phyloP scores from a whole-genome alignment of 2,113 vertebrate genomes.

The Eolophus roseicapilla region DNA sequence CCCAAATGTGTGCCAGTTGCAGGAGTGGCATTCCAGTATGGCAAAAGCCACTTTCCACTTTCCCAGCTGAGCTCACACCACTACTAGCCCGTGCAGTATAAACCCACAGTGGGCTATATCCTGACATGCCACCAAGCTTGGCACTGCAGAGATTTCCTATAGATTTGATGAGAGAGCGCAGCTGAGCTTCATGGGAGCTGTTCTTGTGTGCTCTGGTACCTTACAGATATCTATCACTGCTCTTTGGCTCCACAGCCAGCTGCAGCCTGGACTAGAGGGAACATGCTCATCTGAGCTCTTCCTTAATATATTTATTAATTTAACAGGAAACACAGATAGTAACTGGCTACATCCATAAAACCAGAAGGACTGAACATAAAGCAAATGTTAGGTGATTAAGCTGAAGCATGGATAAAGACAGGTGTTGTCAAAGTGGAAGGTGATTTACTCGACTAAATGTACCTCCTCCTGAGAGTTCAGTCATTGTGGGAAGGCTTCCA shows the following conservation, averaged over 20 bases:
- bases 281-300: neutral
- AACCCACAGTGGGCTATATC: neutral
- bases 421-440: neutral
- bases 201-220: neutral
- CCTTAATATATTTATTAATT: neutral
- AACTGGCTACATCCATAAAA: neutral
- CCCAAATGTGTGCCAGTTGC: neutral
- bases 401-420: neutral
- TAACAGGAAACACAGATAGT: neutral
- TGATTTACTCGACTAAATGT: neutral
- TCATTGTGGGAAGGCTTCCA: neutral
- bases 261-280: neutral
- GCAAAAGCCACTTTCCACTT: neutral
- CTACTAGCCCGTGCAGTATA: neutral
- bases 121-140: accelerated
- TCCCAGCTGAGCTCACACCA: neutral
- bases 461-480: neutral
- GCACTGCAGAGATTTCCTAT: neutral
- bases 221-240: neutral
- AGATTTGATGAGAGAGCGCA: neutral
- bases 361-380: neutral
- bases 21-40: neutral
- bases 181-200: neutral
- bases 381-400: neutral
- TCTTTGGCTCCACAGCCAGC: neutral